Base-by-base conservation (phyloP, 2,888 invertebrate species). In the Cheilosia impressa region DNA sequence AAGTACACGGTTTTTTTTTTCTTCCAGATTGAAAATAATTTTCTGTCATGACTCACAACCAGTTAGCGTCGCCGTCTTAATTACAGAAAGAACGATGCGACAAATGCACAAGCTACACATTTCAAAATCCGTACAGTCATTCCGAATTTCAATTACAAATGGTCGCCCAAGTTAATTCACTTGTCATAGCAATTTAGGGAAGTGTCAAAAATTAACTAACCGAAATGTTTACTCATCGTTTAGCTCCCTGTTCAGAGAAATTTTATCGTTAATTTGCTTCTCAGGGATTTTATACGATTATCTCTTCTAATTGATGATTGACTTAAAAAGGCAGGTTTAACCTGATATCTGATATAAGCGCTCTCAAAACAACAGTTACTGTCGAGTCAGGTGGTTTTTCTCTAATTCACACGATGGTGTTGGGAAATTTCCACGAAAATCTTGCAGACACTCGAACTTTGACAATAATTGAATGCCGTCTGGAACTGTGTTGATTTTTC, bases 241-340 rank as follows among this genome's bases (percentile, higher is more conserved):
- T 66, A 66, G 75, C 47, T 58, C 50, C 58, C 75, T 75, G 27
- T 58, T 75, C 58, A 58, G 15, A 65, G 75, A 65, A 75, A 63
- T 55, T 24, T 17, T 10, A 2, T 38, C n/a, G 63, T 50, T 62
- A 52, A 43, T 69, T 47, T 34, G 13, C 22, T 57, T 10, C 15
- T 13, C 27, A 43, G 13, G 22, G 13, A 41, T 19, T 27, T 41
- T 17, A 5, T 22, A 24, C 27, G 34, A 24, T 31, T 45, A 45
- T 43, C 15, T 34, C 27, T 38, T 43, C 41, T 4, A 10, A 43
- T 17, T 17, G 24, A 17, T 45, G 15, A 53, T 43, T 68, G 2
- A 24, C 24, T 45, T 3, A n/a, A 47, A 47, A 47, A 7, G 7
- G 0, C 45, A 17, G 38, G 38, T 38, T 13, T 38, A 13, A 38